Evolutionary conservation across 2,113 vertebrate genomes (phyloP).

Genomic region (Mastomys natalensis): DNA sequence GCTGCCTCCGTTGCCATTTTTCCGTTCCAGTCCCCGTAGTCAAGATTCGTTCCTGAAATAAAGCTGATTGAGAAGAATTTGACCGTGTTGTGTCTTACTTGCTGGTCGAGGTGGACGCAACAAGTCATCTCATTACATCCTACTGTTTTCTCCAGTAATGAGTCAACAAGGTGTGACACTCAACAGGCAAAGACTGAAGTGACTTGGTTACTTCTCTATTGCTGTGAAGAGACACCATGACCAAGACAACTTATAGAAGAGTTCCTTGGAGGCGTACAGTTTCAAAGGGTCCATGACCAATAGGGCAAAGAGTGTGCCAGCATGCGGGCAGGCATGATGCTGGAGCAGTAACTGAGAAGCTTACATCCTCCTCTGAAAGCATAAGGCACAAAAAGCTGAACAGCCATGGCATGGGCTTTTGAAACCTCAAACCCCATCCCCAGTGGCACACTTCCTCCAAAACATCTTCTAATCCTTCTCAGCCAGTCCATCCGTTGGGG

Average conservation of each 20-base stretch:
- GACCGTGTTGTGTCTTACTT: no score
- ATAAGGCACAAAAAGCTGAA: neutral
- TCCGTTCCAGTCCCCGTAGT: no score
- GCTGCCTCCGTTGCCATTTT: no score
- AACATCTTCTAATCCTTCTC: neutral
- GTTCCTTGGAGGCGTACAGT: neutral
- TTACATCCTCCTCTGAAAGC: neutral
- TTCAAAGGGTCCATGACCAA: neutral
- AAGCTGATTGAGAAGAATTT: no score
- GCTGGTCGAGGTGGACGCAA: no score
- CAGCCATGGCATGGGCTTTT: neutral
- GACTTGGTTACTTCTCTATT: neutral
- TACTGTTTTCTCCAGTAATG: neutral
- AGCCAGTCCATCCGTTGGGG: neutral
- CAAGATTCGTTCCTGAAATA: no score
- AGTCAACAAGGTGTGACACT: neutral
- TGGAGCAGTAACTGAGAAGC: neutral
- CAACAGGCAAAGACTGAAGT: neutral
- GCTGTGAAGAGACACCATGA: no score
- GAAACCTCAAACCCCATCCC: neutral
- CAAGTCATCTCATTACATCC: neutral
- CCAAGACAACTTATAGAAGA: neutral
- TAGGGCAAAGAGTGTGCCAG: neutral
- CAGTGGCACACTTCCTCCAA: neutral
- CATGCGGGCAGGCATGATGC: neutral